Percentiles rank a stretch among this genome's conserved stretches.
These are phyloP conservation scores for Pachliopta kotzebuea DNA, from an alignment of 2,888 invertebrate genomes.

Conservation along the genomic window DNA sequence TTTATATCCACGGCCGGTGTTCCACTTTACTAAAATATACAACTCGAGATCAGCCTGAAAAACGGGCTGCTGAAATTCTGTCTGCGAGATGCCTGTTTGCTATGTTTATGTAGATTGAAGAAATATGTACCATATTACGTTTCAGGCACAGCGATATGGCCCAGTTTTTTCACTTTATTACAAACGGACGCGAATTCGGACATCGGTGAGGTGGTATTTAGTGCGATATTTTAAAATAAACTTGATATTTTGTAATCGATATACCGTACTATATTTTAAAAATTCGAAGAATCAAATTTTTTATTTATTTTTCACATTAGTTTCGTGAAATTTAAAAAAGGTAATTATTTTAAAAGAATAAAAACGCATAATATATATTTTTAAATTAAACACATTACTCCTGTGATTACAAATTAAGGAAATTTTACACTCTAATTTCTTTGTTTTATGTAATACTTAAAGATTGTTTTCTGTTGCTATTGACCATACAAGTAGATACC, in stretches of 20 bases:
- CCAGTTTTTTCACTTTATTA: slow-evolving; percentile 43
- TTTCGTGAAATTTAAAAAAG: too few species aligned
- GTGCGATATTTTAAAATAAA: slow-evolving; percentile 12
- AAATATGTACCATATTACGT: slow-evolving; percentile 42
- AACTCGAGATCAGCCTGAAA: slow-evolving; percentile 56
- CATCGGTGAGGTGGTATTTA: slow-evolving; percentile 9
- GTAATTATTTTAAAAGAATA: too few species aligned
- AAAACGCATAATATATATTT: too few species aligned
- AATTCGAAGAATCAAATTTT: background rate
- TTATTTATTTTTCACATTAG: too few species aligned
- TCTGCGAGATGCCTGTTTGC: slow-evolving; percentile 49
- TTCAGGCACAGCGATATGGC: slow-evolving; percentile 36
- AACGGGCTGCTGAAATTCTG: slow-evolving; percentile 63
- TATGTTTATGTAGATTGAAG: slow-evolving; percentile 58
- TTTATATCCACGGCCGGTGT: slow-evolving; percentile 53
- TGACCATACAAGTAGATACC: too few species aligned
- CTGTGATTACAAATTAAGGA: too few species aligned
- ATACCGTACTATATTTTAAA: background rate
- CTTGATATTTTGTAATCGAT: background rate
- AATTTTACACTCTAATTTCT: too few species aligned
- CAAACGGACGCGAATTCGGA: slow-evolving; percentile 16
- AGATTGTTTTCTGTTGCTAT: too few species aligned
- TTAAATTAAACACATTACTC: too few species aligned
- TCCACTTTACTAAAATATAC: slow-evolving; percentile 68
- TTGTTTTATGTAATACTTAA: too few species aligned